phyloP scores from a whole-genome alignment of 2,797 vertebrate species.

The Hippoglossus hippoglossus region DNA sequence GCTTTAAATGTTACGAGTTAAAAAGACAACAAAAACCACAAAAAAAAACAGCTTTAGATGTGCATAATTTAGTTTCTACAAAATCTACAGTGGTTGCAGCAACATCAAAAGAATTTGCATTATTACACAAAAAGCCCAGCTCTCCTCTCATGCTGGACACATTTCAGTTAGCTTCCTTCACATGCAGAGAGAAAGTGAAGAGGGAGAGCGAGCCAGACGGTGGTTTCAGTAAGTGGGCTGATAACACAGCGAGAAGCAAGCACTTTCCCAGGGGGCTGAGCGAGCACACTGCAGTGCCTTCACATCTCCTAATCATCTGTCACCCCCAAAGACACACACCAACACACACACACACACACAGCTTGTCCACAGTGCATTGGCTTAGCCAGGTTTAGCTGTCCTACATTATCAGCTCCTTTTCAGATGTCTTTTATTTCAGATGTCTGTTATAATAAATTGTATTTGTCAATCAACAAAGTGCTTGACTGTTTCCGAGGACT shows the following conservation, averaged over 20 bases:
- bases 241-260: slow-evolving; percentile 31
- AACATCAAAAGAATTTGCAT: slow-evolving; percentile 4
- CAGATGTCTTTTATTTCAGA: slow-evolving; percentile 1
- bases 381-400: background rate
- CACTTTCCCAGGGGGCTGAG: slow-evolving; percentile 43
- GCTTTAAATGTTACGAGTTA: background rate
- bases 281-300: slow-evolving; percentile 32
- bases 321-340: slow-evolving; percentile 33
- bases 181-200: background rate
- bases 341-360: background rate
- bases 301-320: slow-evolving; percentile 62
- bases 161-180: slow-evolving; percentile 13
- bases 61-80: background rate
- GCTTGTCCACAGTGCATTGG: background rate
- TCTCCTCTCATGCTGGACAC: background rate
- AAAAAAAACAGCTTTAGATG: background rate
- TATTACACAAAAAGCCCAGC: slow-evolving; percentile 3
- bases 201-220: slow-evolving; percentile 12
- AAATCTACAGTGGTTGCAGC: slow-evolving; percentile 5
- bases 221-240: slow-evolving; percentile 43
- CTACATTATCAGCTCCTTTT: background rate
- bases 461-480: slow-evolving; percentile 2
- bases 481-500: background rate
- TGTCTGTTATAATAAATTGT: background rate
- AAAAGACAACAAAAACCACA: background rate